phyloP scores from a whole-genome alignment of 2,113 vertebrate species.

The Ondatra zibethicus region DNA sequence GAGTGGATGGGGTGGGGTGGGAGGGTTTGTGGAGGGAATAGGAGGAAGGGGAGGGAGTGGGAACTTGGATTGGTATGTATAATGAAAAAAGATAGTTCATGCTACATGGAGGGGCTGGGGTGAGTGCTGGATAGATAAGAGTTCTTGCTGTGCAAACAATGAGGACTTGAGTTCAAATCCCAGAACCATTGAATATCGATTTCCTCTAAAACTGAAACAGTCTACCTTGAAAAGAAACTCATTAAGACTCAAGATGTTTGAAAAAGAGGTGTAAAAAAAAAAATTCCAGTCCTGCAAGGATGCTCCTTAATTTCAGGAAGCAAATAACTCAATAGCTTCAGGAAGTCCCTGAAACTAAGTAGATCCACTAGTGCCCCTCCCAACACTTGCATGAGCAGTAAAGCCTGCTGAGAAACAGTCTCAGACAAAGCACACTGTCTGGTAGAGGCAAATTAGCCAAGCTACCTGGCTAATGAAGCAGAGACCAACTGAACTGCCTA shows the following conservation, averaged over 20 bases:
- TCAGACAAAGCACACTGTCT: neutral
- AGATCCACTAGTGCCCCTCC: neutral
- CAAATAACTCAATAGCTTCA: neutral
- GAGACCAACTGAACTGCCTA: neutral
- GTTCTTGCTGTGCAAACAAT: neutral
- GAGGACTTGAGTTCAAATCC: neutral
- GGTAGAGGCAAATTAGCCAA: neutral
- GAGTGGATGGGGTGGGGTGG: too few relatives aligned
- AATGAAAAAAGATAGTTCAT: too few relatives aligned
- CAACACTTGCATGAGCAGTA: neutral
- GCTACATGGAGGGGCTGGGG: neutral
- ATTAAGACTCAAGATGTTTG: neutral
- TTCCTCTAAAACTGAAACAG: neutral
- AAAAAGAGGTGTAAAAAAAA: neutral
- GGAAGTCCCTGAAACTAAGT: neutral
- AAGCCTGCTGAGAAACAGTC: neutral
- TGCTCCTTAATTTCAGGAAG: neutral
- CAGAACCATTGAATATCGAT: neutral
- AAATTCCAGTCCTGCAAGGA: neutral
- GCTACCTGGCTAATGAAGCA: neutral
- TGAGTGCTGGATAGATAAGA: neutral
- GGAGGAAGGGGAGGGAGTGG: too few relatives aligned
- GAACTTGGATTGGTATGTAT: too few relatives aligned
- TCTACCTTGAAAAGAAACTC: neutral
- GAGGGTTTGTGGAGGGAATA: too few relatives aligned